Evolutionary conservation across 2,113 vertebrate species (phyloP).

Genomic region (Fregetta grallaria): DNA sequence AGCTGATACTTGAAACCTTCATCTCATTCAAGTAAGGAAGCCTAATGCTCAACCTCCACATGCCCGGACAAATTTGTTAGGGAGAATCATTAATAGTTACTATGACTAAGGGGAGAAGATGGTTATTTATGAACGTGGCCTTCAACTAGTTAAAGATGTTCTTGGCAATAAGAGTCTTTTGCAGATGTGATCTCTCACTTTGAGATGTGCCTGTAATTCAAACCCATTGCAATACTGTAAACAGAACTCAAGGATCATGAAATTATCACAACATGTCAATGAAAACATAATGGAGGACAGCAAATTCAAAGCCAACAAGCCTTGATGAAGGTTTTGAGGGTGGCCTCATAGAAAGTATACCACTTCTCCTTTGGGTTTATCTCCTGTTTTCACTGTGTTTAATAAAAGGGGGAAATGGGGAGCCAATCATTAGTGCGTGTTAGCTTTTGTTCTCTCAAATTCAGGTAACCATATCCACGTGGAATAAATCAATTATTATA

Average conservation of each 20-base stretch:
- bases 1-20: background rate
- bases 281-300: background rate
- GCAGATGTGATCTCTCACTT: background rate
- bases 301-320: background rate
- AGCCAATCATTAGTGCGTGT: background rate
- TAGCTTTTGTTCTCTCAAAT: background rate
- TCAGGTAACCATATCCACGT: background rate
- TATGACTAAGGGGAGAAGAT: background rate
- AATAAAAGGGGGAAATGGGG: background rate
- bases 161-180: background rate
- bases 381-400: background rate
- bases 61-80: accelerated
- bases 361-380: background rate
- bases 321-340: background rate
- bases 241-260: background rate
- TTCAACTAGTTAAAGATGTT: background rate
- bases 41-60: background rate
- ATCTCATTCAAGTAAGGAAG: background rate
- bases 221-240: background rate
- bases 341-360: background rate
- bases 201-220: background rate
- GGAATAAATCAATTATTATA: background rate
- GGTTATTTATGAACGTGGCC: background rate
- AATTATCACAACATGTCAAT: background rate
- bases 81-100: background rate